Conservation (phyloP, 2,888 invertebrate genomes). For the Silvanus unidentatus region DNA sequence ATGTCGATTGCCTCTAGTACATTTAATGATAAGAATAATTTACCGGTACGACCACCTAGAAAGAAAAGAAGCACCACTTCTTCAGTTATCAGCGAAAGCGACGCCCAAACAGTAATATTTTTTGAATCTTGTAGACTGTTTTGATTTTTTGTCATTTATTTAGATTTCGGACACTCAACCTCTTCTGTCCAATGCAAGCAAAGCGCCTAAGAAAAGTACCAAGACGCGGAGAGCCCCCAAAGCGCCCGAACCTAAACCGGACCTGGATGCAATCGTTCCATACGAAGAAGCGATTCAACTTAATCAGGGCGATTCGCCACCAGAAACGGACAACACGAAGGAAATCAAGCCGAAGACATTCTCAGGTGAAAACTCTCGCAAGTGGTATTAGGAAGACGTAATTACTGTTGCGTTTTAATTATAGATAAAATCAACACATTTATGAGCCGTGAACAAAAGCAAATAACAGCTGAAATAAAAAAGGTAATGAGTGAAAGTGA, state of each 20-base stretch:
- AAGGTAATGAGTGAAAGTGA: constrained; percentile 41
- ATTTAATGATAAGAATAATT: constrained; percentile 32
- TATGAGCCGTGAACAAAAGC: constrained; percentile 49
- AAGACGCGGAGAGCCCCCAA: constrained; percentile 54
- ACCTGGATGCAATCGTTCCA: constrained; percentile 43
- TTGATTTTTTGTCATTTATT: constrained; percentile 13
- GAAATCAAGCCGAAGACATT: constrained; percentile 53
- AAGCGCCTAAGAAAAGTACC: constrained; percentile 54
- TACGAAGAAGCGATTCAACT: constrained; percentile 40
- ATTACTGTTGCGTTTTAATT: constrained; percentile 12
- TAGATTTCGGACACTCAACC: constrained; percentile 38
- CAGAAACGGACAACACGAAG: constrained; percentile 44
- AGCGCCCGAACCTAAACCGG: constrained; percentile 43
- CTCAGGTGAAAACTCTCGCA: constrained; percentile 31
- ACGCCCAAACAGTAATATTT: constrained; percentile 49
- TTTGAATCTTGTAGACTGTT: no score
- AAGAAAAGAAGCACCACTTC: constrained; percentile 64
- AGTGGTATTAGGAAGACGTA: no score
- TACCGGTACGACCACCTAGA: constrained; percentile 65
- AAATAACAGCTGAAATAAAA: constrained; percentile 46
- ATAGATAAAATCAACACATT: constrained; percentile 50
- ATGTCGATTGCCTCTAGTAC: constrained; percentile 66
- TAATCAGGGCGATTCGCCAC: constrained; percentile 26
- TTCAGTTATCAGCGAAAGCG: constrained; percentile 58
- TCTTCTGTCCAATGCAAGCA: constrained; percentile 46